Percentiles rank a stretch among this genome's conserved stretches.
These are phyloP conservation scores for Spheniscus humboldti DNA, from an alignment of 2,797 vertebrate genomes.

Conservation along the genomic window DNA sequence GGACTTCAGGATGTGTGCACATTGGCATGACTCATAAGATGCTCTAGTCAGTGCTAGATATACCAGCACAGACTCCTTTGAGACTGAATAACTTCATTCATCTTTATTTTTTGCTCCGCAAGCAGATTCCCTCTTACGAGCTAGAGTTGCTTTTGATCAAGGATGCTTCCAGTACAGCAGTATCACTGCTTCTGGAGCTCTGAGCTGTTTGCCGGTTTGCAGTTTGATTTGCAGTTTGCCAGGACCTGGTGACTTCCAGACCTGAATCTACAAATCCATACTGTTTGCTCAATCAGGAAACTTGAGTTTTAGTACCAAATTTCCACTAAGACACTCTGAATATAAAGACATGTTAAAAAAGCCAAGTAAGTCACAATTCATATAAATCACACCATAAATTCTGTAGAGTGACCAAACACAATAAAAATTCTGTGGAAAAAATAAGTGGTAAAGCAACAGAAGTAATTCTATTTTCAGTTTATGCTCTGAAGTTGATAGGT, in stretches of 20 bases:
- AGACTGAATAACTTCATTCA: neutral
- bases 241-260: neutral
- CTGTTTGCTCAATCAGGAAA: neutral
- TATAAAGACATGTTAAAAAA: neutral
- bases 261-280: neutral
- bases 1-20: neutral
- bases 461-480: neutral
- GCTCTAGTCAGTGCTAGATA: neutral
- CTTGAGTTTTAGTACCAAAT: neutral
- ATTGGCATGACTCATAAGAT: neutral
- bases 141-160: neutral
- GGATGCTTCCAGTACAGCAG: neutral
- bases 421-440: neutral
- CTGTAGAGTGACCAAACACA: neutral
- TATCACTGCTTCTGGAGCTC: neutral
- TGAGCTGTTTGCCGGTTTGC: neutral
- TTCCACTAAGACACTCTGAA: neutral
- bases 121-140: neutral
- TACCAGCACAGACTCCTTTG: neutral
- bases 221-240: neutral
- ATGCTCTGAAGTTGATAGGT: neutral
- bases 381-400: neutral
- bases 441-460: neutral
- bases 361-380: neutral
- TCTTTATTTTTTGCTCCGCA: neutral